Conservation (phyloP, 2,797 vertebrate species). For the Tinamus major region DNA sequence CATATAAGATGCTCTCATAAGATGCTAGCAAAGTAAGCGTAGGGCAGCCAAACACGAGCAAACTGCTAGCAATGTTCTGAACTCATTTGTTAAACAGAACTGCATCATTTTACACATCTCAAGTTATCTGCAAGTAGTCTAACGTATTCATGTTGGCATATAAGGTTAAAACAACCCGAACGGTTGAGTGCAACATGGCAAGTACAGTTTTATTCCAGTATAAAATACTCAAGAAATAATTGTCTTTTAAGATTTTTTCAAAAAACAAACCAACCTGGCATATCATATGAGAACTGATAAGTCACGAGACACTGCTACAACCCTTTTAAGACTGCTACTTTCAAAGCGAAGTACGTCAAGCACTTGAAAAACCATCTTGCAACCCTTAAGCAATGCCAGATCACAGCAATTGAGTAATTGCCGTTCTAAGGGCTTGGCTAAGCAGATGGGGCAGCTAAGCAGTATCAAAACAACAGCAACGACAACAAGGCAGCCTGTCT, state of each 20-base stretch:
- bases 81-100: background rate
- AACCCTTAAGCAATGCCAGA: background rate
- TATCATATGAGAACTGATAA: background rate
- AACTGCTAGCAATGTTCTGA: background rate
- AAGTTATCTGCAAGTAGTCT: background rate
- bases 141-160: background rate
- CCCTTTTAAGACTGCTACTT: background rate
- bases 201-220: background rate
- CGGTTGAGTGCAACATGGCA: background rate
- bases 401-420: background rate
- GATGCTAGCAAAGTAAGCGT: background rate
- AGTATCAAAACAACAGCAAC: background rate
- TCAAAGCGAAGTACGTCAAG: background rate
- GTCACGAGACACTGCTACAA: background rate
- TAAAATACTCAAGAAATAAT: background rate
- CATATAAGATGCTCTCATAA: background rate
- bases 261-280: background rate
- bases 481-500: background rate
- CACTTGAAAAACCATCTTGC: background rate
- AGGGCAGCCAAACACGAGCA: background rate
- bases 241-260: background rate
- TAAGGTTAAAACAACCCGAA: fast-evolving
- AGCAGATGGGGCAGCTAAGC: background rate
- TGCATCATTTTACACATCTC: background rate
- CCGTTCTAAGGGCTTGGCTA: background rate